Percentiles rank a stretch among this genome's conserved stretches.
Conservation (phyloP, 2,888 invertebrate genomes). For the Sepioteuthis lessoniana region DNA sequence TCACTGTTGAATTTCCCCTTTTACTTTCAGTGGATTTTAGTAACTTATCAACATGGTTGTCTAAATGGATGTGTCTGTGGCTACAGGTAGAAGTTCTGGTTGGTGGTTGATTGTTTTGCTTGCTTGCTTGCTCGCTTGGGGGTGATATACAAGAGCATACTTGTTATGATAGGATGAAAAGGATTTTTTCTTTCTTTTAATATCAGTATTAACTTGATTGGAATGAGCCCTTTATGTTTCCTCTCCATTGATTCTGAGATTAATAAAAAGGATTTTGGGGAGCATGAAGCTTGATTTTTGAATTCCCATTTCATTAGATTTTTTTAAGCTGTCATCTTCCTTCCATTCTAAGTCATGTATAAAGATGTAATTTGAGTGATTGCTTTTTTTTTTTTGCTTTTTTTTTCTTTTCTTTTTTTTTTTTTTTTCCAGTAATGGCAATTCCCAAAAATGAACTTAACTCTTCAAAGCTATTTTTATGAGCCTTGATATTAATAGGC, state of each 20-base stretch:
- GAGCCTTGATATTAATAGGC: no score
- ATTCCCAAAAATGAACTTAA: no score
- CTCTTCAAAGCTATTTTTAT: no score
- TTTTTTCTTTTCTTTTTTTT: neutral
- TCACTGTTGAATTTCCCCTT: conserved; percentile 13
- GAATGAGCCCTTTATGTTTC: neutral
- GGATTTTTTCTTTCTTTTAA: neutral
- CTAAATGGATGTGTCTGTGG: neutral
- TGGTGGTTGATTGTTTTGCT: neutral
- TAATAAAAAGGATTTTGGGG: neutral
- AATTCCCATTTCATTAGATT: neutral
- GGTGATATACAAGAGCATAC: neutral
- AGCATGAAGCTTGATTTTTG: neutral
- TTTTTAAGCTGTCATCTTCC: neutral
- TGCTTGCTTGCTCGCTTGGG: neutral
- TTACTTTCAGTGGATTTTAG: neutral
- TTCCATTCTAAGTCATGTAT: neutral
- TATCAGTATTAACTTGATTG: neutral
- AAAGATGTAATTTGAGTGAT: neutral
- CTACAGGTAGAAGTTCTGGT: neutral
- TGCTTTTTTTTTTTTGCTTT: neutral
- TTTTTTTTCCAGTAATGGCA: neutral
- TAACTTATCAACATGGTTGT: conserved; percentile 3
- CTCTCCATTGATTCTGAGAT: neutral
- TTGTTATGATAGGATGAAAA: neutral